Percentiles rank a stretch among this genome's conserved stretches.
phyloP scores from a whole-genome alignment of 1,140 invertebrate genomes.

The Drosophila busckii region DNA sequence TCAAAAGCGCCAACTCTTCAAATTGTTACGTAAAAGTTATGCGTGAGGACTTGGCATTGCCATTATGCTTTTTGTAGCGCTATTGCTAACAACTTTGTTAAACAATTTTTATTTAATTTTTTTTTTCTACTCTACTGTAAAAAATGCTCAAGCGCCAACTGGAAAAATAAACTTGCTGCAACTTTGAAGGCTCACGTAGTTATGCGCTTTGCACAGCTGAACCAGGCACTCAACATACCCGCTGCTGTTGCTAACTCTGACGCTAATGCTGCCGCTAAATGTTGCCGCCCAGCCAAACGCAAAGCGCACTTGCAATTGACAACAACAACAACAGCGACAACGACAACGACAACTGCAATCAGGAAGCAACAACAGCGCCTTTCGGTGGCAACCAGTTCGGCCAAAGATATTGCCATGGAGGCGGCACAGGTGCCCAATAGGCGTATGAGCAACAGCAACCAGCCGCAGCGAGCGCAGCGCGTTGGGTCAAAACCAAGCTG shows the following conservation, averaged over 20 bases:
- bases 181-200: constrained; percentile 65
- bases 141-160: constrained; percentile 54
- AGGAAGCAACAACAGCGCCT: no score
- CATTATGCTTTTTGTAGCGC: background rate
- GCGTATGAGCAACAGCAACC: no score
- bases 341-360: no score
- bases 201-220: constrained; percentile 47
- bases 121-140: constrained; percentile 43
- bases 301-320: no score
- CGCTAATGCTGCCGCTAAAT: no score
- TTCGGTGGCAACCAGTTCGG: no score
- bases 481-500: no score
- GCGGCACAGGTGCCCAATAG: constrained; percentile 83
- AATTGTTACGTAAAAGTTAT: constrained; percentile 68
- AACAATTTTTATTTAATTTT: constrained; percentile 40
- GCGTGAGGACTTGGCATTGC: constrained; percentile 8
- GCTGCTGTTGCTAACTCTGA: constrained; percentile 6
- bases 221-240: constrained; percentile 24
- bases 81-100: constrained; percentile 35
- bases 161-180: constrained; percentile 53
- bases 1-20: constrained; percentile 7
- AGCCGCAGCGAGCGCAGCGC: no score
- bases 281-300: no score
- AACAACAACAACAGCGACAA: no score
- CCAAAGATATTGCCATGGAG: constrained; percentile 83